Evolutionary conservation across 2,113 vertebrate species (phyloP), one percentile per base, ranked within the genome.

Genomic region (Clarias gariepinus): DNA sequence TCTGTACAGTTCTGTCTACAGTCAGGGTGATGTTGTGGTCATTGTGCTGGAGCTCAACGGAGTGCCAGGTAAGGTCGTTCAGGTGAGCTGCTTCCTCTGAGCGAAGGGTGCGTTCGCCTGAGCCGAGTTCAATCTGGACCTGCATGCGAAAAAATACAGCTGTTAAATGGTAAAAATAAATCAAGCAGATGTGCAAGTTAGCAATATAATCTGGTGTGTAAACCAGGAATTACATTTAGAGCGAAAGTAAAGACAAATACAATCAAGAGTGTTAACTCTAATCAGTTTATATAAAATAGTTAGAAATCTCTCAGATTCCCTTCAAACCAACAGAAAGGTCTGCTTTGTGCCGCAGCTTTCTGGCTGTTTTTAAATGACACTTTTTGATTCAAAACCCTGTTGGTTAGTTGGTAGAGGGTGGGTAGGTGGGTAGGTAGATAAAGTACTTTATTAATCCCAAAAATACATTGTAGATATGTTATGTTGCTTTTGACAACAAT

Each of bases 1-100:
- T 91, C 73, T 86, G 92, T 85, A 94, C 92, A 64, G 87, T 91
- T 81, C 90, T 94, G 90, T 98, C 96, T 55, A 96, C 89, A 21
- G 94, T 90, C 87, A 99, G 71, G 0, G 85, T 93, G 88, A 97
- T 84, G 60, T 89, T 92, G 76, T 94, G 89, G 47, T 30, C 90
- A 81, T 94, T 78, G 63, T 94, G 95, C 81, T 90, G 89, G 18
- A 98, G 80, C 91, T 96, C 93, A 84, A 97, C 66, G 2, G 92
- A 91, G 86, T 98, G 97, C 97, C 96, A 98, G 0, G 87, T 90
- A 89, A 96, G 93, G 93, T 97, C 95, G 64, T 95, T 94, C 58
- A 97, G 89, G 16, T 64, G 90, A 83, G 92, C 87, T 2, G 91
- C 94, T 33, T 90, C 92, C 52, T 96, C 95, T 88, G 96, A 96